phyloP scores from a whole-genome alignment of 2,797 vertebrate genomes.

The Loriculus beryllinus region DNA sequence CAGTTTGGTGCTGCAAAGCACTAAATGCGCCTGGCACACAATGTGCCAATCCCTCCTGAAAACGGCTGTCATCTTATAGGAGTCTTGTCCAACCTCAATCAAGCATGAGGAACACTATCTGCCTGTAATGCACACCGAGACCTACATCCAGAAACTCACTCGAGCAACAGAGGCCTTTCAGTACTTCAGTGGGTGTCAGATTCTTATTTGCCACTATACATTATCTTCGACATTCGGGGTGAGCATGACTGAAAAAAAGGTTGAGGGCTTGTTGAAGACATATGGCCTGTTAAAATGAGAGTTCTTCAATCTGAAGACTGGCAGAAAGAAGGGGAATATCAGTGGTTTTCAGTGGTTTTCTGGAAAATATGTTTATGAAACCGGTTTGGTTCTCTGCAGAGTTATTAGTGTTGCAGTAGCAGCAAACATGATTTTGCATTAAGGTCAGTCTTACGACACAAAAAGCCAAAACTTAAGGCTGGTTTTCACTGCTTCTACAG shows the following conservation, averaged over 20 bases:
- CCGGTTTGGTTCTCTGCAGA: not conserved
- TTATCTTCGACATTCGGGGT: rapidly evolving
- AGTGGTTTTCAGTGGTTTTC: rapidly evolving
- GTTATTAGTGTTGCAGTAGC: not conserved
- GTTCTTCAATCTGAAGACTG: no score
- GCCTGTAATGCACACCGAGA: not conserved
- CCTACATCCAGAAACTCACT: not conserved
- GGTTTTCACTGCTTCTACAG: rapidly evolving
- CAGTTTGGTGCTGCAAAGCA: not conserved
- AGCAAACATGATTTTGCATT: not conserved
- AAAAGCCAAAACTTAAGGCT: not conserved
- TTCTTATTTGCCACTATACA: not conserved
- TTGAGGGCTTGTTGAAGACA: no score
- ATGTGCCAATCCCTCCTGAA: not conserved
- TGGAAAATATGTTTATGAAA: rapidly evolving
- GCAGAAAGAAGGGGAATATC: not conserved
- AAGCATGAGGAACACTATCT: not conserved
- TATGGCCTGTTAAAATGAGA: rapidly evolving
- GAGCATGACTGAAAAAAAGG: no score
- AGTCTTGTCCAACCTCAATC: not conserved
- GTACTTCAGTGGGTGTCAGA: not conserved
- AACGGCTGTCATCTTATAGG: not conserved
- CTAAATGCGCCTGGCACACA: rapidly evolving
- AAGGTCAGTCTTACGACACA: rapidly evolving
- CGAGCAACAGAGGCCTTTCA: not conserved